Percentiles rank a stretch among this genome's conserved stretches.
These are phyloP conservation scores for Oceanodroma tethys DNA, from an alignment of 2,113 vertebrate species.

Conservation along the genomic window DNA sequence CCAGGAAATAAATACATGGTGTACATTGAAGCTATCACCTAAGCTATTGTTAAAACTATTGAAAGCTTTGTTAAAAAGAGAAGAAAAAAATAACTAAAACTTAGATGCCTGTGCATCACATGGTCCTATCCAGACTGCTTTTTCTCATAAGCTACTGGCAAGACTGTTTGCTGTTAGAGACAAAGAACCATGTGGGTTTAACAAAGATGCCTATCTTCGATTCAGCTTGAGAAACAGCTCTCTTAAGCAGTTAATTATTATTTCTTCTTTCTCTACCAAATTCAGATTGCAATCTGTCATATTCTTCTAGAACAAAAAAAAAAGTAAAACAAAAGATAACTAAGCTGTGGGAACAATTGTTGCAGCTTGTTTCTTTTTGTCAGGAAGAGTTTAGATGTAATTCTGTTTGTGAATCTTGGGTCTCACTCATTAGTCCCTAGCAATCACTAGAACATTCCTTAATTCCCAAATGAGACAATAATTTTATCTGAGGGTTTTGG, in stretches of 20 bases:
- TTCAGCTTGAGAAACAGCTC: not conserved
- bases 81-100: not conserved
- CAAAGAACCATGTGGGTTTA: not conserved
- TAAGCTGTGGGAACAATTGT: not conserved
- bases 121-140: not conserved
- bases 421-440: not conserved
- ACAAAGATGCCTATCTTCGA: slow-evolving; percentile 15
- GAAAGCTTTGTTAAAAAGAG: not conserved
- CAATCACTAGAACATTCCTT: not conserved
- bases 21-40: not conserved
- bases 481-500: not conserved
- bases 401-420: slow-evolving; percentile 26
- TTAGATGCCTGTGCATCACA: not conserved
- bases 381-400: not conserved
- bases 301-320: not conserved
- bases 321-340: not conserved
- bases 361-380: not conserved
- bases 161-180: not conserved
- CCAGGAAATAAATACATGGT: not conserved
- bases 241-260: slow-evolving; percentile 3
- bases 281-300: slow-evolving; percentile 33
- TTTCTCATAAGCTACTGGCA: not conserved
- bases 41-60: not conserved
- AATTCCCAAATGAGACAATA: not conserved
- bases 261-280: slow-evolving; percentile 1